Evolutionary conservation across 2,888 invertebrate genomes (phyloP).

Genomic region (Elgonia sp.): DNA sequence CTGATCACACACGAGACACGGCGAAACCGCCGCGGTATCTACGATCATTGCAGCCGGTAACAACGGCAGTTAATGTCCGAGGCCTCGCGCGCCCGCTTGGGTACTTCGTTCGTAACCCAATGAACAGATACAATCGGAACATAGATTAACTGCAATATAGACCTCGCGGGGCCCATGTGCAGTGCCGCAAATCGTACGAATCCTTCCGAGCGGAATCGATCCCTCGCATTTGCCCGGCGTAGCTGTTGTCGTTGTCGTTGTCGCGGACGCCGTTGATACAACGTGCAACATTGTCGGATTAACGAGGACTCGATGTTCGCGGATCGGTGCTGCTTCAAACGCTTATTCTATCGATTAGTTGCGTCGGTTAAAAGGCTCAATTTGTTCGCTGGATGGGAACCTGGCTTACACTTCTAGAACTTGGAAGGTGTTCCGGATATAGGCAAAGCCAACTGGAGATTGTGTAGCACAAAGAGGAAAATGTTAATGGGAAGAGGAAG

Average conservation of each 20-base stretch:
- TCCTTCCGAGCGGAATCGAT: conserved; percentile 77
- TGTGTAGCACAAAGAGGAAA: too few relatives aligned
- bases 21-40: conserved; percentile 84
- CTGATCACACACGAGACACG: conserved; percentile 84
- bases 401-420: too few relatives aligned
- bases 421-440: too few relatives aligned
- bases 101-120: conserved; percentile 85
- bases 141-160: conserved; percentile 86
- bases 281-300: conserved; percentile 62
- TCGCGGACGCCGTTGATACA: conserved; percentile 57
- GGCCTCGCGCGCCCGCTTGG: conserved; percentile 83
- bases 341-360: conserved; percentile 59
- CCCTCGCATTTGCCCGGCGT: conserved; percentile 68
- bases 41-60: conserved; percentile 85
- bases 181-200: conserved; percentile 77
- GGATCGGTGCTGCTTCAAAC: conserved; percentile 32
- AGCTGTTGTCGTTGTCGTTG: conserved; percentile 49
- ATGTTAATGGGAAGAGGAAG: too few relatives aligned
- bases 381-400: conserved; percentile 9
- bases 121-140: conserved; percentile 86
- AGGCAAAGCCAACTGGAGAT: too few relatives aligned
- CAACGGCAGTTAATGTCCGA: conserved; percentile 86
- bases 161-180: conserved; percentile 81
- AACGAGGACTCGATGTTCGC: conserved; percentile 63
- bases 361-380: conserved; percentile 23